Percentiles rank a stretch among this genome's conserved stretches.
phyloP scores from a whole-genome alignment of 2,797 vertebrate genomes.

The Oceanodroma leucorhoa region DNA sequence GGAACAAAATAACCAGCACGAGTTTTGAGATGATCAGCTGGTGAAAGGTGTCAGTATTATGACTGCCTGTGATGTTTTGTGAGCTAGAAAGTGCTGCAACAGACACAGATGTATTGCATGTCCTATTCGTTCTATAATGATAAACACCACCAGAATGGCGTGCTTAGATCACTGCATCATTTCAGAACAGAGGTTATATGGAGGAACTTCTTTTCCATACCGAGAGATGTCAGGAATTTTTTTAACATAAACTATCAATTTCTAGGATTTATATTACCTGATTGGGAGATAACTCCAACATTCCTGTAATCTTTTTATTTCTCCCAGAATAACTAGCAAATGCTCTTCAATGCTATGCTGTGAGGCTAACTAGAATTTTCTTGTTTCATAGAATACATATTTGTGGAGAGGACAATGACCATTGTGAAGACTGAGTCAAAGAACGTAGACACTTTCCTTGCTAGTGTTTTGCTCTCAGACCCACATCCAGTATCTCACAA shows the following conservation, averaged over 20 bases:
- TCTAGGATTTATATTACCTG: neutral
- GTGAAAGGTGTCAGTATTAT: neutral
- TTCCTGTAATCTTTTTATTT: neutral
- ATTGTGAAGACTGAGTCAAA: neutral
- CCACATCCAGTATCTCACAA: neutral
- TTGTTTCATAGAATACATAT: neutral
- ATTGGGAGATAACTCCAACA: neutral
- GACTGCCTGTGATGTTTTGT: neutral
- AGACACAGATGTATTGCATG: fast-evolving
- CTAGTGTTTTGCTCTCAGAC: neutral
- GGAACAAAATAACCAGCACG: neutral
- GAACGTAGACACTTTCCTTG: neutral
- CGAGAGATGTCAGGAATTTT: neutral
- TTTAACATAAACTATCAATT: neutral
- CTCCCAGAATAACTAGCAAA: neutral
- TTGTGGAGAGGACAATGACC: neutral
- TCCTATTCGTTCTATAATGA: neutral
- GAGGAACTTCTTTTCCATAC: neutral
- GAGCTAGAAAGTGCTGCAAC: neutral
- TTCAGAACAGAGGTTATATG: neutral
- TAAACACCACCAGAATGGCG: neutral
- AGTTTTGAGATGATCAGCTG: neutral
- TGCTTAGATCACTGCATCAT: neutral
- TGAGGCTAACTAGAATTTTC: neutral
- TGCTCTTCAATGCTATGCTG: neutral